A percentile compares a stretch with the other conserved stretches of the same genome.
Conservation (phyloP, 2,888 invertebrate genomes). For the Crossocerus cetratus region DNA sequence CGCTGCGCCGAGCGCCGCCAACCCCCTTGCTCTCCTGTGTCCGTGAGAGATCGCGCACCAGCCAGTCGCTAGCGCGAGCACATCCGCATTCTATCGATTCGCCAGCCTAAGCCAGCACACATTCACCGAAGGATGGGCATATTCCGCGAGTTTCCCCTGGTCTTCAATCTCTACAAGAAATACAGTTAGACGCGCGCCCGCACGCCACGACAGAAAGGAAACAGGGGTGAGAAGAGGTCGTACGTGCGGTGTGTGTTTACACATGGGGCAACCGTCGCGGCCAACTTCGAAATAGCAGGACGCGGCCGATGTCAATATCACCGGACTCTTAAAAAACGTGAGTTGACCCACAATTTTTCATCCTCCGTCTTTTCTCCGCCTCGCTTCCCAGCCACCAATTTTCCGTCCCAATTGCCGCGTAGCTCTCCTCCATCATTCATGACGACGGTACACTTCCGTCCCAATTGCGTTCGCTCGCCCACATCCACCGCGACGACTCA, state of each 20-base stretch:
- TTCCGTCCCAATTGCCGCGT: neutral
- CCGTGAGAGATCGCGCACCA: neutral
- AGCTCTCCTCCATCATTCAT: neutral
- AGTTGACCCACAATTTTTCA: conserved; percentile 26
- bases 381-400: too few relatives aligned
- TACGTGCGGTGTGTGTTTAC: conserved; percentile 6
- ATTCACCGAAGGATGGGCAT: conserved; percentile 63
- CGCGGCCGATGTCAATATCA: conserved; percentile 10
- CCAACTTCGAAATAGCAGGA: neutral
- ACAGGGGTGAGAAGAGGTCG: neutral
- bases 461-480: conserved; percentile 2
- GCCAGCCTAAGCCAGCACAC: neutral
- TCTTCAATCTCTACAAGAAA: conserved; percentile 69
- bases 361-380: too few relatives aligned
- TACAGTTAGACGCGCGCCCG: conserved; percentile 55
- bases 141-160: conserved; percentile 69
- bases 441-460: too few relatives aligned
- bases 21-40: neutral
- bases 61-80: too few relatives aligned
- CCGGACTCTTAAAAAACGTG: conserved; percentile 21
- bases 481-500: neutral
- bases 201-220: neutral
- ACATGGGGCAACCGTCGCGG: neutral
- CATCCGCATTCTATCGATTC: conserved; percentile 16
- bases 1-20: neutral